These are phyloP conservation scores for Mormyrus proboscirostris DNA, from an alignment of 2,797 vertebrate genomes.

Conservation along the genomic window DNA sequence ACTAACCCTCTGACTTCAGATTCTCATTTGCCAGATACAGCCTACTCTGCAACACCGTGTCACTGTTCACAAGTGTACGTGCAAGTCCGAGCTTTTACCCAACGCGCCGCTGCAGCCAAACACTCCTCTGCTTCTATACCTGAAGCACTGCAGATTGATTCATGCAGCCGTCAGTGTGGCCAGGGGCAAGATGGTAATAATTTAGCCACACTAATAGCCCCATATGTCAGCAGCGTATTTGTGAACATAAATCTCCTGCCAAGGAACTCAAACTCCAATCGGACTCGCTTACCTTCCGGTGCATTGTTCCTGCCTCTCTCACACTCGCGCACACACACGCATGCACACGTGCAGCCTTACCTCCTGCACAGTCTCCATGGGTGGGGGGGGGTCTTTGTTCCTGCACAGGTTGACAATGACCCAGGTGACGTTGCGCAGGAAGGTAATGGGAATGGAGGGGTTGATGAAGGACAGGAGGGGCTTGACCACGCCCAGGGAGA, in stretches of 20 bases:
- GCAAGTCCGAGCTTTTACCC: neutral
- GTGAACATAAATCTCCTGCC: neutral
- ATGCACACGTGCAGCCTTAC: conserved; percentile 54
- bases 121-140: neutral
- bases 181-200: neutral
- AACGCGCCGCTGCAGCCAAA: neutral
- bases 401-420: conserved; percentile 99
- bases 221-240: neutral
- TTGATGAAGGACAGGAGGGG: conserved; percentile 97
- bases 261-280: neutral
- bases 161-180: neutral
- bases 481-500: conserved; percentile 98
- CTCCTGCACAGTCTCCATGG: conserved; percentile 99
- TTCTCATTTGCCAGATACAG: neutral
- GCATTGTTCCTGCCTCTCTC: neutral
- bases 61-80: neutral
- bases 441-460: conserved; percentile 97
- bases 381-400: conserved; percentile 97
- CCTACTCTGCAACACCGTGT: neutral
- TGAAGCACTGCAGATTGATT: neutral
- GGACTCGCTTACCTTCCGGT: neutral
- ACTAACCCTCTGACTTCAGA: neutral
- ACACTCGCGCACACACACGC: neutral
- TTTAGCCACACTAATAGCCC: neutral
- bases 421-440: conserved; percentile 98